Base-by-base conservation (phyloP, 1,140 invertebrate genomes). In the Sycophila sp. region DNA sequence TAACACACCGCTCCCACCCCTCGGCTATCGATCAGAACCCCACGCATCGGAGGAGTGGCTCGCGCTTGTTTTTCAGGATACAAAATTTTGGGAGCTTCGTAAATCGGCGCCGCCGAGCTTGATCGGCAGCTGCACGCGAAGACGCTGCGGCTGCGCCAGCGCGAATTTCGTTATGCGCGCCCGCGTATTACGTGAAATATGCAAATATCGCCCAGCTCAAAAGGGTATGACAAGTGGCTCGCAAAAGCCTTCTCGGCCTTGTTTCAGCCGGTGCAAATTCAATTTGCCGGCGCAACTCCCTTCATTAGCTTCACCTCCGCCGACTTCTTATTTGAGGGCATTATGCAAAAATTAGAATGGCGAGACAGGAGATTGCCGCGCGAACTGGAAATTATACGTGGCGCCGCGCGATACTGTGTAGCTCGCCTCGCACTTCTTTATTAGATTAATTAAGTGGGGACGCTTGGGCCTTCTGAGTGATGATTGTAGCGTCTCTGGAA, bases 261-360 rank as follows among this genome's bases (percentile, higher is more conserved):
- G 63, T 76, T 65, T 74, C 74, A 69, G 77, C 71, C 75, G 72
- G 69, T 79, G 76, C 79, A 78, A 81, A 81, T 77, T 75, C 73
- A 81, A 81, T 81, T 81, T 79, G 69, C n/a, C n/a, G n/a, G n/a
- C 71, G 56, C 42, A 66, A 75, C n/a, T n/a, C n/a, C n/a, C n/a
- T n/a, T n/a, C n/a, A n/a, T n/a, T n/a, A n/a, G n/a, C n/a, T n/a
- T n/a, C n/a, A n/a, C n/a, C n/a, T n/a, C n/a, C n/a, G n/a, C n/a
- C n/a, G n/a, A n/a, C n/a, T n/a, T 60, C 80, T 80, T 79, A 81
- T 80, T 82, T 81, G 73, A 76, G 72, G 77, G 73, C 75, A 79
- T 82, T 82, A 82, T 82, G 80, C 80, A 77, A 81, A 80, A 81
- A 81, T 80, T 73, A 77, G 65, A 76, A n/a, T n/a, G n/a, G n/a